Base-by-base conservation (phyloP, 1,140 invertebrate species). In the Drosophila sp. region DNA sequence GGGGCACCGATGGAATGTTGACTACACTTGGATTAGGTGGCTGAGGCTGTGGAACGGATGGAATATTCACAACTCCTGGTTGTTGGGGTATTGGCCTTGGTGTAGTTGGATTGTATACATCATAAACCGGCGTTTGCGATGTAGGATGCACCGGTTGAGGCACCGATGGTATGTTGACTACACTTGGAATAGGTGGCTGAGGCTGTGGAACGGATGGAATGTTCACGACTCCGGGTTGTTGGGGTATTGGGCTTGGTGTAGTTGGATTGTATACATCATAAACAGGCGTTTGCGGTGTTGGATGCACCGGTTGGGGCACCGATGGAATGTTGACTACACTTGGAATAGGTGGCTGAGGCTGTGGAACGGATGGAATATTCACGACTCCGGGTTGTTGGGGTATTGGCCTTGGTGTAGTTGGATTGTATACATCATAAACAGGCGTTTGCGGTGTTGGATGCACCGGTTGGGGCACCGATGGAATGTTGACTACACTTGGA, bases 401-500 rank as follows among this genome's bases (percentile, higher is more conserved):
- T 2, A 60, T 66, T 29, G 71, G 55, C 1, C 11, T 44, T 33
- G 30, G 57, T 25, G 40, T 57, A 29, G 27, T 25, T 29, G 80
- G 67, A 40, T 83, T 71, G 7, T 56, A 72, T 4, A 96, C 94
- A 86, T 95, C 95, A 30, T 94, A 94, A 7, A 96, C 95, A 87
- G 96, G 97, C 30, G 96, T 95, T 89, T 94, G 95, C 44, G 95
- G 95, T 60, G 92, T 78, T 11, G 93, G 94, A 11, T 72, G 4
- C 3, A 27, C 65, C 92, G 94, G 93, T 5, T 79, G 68, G 6
- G 60, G 40, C 5, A 41, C 65, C 0, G 75, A 72, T 1, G 80
- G 80, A 57, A 84, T 70, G 32, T 83, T 83, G 2, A 83, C 38
- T 6, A 84, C 61, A 38, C 66, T 73, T 11, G 73, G 79, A 25